Evolutionary conservation across 2,113 vertebrate species (phyloP).

Genomic region (Chelonoidis abingdonii): DNA sequence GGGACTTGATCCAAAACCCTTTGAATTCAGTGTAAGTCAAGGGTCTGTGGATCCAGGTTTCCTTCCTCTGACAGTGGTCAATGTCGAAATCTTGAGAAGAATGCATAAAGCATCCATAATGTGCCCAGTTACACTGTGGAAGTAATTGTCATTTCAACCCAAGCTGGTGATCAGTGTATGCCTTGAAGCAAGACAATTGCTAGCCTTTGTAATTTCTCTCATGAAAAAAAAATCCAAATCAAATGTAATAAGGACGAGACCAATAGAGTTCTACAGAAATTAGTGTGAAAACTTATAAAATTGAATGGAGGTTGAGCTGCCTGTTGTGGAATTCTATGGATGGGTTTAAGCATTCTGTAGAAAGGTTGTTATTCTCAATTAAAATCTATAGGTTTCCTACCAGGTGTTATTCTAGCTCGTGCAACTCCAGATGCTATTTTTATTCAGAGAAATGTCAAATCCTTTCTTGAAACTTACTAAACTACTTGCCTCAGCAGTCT

Average conservation of each 20-base stretch:
- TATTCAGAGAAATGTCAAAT: constrained; percentile 67
- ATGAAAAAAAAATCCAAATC: neutral
- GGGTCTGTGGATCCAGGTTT: neutral
- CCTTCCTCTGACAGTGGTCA: neutral
- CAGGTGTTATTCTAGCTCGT: constrained; percentile 51
- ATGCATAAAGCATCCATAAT: neutral
- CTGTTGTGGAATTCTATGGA: neutral
- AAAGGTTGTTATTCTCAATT: neutral
- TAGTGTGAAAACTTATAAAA: neutral
- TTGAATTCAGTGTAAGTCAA: no score
- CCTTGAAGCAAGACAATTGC: neutral
- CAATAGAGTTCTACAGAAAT: neutral
- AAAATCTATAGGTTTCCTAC: constrained; percentile 15
- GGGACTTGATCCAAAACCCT: neutral
- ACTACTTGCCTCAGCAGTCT: constrained; percentile 61
- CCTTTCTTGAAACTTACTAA: constrained; percentile 49
- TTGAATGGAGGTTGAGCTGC: neutral
- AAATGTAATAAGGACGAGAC: neutral
- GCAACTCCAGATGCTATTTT: constrained; percentile 72
- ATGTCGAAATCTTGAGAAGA: neutral
- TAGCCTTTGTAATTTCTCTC: neutral
- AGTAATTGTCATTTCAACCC: neutral
- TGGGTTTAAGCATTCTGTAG: neutral
- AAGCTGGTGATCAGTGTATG: rapidly evolving
- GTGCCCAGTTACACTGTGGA: rapidly evolving